These are phyloP conservation scores for Myodes glareolus DNA, from an alignment of 2,113 vertebrate species.

Conservation along the genomic window DNA sequence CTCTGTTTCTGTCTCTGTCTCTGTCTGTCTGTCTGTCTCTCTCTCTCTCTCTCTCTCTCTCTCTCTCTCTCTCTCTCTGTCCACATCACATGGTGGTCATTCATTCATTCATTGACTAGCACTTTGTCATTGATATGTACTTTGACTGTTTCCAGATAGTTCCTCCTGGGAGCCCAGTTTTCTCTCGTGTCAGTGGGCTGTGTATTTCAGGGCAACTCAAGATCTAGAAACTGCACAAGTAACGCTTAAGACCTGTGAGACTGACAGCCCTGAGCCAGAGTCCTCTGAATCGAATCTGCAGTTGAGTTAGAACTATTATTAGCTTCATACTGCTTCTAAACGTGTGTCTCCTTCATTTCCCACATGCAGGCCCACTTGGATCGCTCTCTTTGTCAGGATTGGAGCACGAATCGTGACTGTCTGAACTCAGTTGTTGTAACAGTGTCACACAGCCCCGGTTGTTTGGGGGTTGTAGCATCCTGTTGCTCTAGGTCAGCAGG, in stretches of 20 bases:
- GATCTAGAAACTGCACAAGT: neutral
- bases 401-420: neutral
- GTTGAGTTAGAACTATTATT: neutral
- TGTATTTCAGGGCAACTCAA: neutral
- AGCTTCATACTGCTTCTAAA: neutral
- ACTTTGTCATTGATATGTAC: neutral
- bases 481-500: neutral
- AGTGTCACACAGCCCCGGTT: neutral
- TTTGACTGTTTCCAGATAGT: neutral
- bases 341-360: neutral
- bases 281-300: neutral
- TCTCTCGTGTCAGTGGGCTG: neutral
- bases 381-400: neutral
- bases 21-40: no score
- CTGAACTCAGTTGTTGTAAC: neutral
- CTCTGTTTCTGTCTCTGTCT: no score
- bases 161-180: no score
- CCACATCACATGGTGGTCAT: no score
- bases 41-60: no score
- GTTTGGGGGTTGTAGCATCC: neutral
- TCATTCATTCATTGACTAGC: neutral
- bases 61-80: neutral
- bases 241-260: neutral
- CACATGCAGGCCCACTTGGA: neutral
- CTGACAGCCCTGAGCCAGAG: neutral